Percentiles rank a stretch among this genome's conserved stretches.
These are phyloP conservation scores for Catocala nupta DNA, from an alignment of 2,888 invertebrate species.

Conservation along the genomic window DNA sequence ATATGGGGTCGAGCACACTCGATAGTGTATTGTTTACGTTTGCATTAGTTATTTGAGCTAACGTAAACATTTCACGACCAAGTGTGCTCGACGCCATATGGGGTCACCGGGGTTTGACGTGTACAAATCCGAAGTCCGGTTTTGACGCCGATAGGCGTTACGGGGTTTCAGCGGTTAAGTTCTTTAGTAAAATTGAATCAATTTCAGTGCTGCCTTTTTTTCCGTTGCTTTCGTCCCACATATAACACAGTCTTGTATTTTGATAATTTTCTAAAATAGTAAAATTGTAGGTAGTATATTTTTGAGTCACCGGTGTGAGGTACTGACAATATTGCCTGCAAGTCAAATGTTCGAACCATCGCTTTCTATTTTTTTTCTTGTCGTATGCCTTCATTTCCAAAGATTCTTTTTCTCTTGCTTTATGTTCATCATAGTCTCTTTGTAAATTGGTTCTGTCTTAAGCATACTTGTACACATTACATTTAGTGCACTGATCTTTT, in stretches of 20 bases:
- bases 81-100: too few species aligned
- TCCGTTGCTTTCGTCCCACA: conserved; percentile 17
- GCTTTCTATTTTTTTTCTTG: conserved; percentile 14
- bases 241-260: conserved; percentile 16
- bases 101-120: too few species aligned
- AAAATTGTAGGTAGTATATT: conserved; percentile 4
- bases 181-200: conserved; percentile 13
- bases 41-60: too few species aligned
- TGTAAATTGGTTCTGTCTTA: conserved; percentile 7
- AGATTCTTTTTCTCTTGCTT: conserved; percentile 16
- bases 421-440: conserved; percentile 3
- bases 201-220: conserved; percentile 20
- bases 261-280: conserved; percentile 9
- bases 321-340: conserved; percentile 15
- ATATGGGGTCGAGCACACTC: too few species aligned
- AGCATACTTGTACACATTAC: conserved; percentile 26
- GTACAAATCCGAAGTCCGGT: too few species aligned
- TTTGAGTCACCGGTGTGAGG: background rate
- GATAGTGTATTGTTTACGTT: too few species aligned
- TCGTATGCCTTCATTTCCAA: conserved; percentile 11
- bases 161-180: too few species aligned
- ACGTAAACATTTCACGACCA: too few species aligned
- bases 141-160: too few species aligned
- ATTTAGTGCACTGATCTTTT: conserved; percentile 22
- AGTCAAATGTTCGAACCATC: conserved; percentile 16